Evolutionary conservation across 2,797 vertebrate species (phyloP), one percentile per base, ranked within the genome.

Genomic region (Knipowitschia caucasica): DNA sequence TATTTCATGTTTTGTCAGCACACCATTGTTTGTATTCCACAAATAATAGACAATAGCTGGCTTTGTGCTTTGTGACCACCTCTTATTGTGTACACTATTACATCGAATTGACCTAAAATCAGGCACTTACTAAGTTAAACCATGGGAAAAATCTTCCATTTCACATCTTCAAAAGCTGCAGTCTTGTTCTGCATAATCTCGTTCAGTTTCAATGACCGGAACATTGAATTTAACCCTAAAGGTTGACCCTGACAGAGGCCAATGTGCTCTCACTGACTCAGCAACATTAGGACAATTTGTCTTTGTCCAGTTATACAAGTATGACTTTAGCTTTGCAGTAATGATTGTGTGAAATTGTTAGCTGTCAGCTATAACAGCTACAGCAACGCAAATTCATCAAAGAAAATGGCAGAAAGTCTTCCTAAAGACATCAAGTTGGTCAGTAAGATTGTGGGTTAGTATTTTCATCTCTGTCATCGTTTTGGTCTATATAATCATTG

Each of bases 141-240:
- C 40, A 61, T 64, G 73, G 46, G 64, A 68, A 67, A 75, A 67
- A 56, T 45, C 46, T 35, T 56, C 68, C 56, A 62, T 55, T 61
- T 25, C 51, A 61, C 60, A 54, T 27, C 24, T n/a, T 50, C 66
- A 73, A 81, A 67, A 78, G 63, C 56, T 15, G 0, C 30, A 58
- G 59, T 68, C 69, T 70, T 83, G 74, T 69, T 67, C 35, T 52
- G 64, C 56, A 58, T 59, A 78, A 68, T 76, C 35, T 59, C 53
- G 66, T 77, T 78, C 62, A 65, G 80, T 81, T 84, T 78, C 51
- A 81, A 82, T 83, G 83, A 72, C 66, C 71, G 56, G 15, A 15
- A 17, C 18, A 17, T 82, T 72, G 63, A 31, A 67, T 67, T 75
- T 72, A 70, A 78, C 70, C 69, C 62, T 52, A 71, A 53, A 52